A percentile compares a stretch with the other conserved stretches of the same genome.
phyloP scores from a whole-genome alignment of 1,140 invertebrate genomes.

The Drosophila kepulauana region DNA sequence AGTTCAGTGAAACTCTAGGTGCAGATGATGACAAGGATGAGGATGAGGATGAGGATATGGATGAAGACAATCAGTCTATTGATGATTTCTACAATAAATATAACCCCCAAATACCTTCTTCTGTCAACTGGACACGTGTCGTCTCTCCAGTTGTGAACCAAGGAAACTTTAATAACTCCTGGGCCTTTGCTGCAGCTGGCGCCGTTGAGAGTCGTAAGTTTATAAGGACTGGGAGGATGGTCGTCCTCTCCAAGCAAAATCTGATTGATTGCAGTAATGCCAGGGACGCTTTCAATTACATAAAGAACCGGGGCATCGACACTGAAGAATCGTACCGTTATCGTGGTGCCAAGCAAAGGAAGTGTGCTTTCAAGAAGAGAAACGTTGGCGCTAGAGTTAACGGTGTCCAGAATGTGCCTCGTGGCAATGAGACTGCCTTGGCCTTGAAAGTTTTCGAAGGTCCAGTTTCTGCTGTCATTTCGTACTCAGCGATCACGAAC shows the following conservation, averaged over 20 bases:
- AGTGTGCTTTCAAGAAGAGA: background rate
- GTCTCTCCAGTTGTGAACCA: constrained; percentile 18
- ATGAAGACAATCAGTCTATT: background rate
- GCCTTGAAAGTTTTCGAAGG: background rate
- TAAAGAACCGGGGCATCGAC: constrained; percentile 14
- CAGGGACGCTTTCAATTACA: background rate
- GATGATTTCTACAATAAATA: background rate
- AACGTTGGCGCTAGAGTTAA: constrained; percentile 1
- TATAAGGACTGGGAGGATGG: background rate
- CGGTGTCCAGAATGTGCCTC: background rate
- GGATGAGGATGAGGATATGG: too few species aligned
- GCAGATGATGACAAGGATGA: background rate
- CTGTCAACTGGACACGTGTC: constrained; percentile 30
- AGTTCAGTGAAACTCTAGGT: background rate
- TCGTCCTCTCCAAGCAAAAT: constrained; percentile 26
- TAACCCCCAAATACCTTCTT: background rate
- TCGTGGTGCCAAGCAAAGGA: background rate
- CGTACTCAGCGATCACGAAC: background rate
- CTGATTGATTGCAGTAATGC: constrained; percentile 17
- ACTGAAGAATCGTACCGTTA: constrained; percentile 22
- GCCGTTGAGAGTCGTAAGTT: constrained; percentile 25
- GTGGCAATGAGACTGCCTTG: constrained; percentile 7
- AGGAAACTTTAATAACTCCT: constrained; percentile 31
- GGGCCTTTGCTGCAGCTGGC: constrained; percentile 39
- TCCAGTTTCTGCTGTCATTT: constrained; percentile 26